A percentile compares a stretch with the other conserved stretches of the same genome.
phyloP scores from a whole-genome alignment of 2,797 vertebrate species.

The Phataginus tetradactyla region DNA sequence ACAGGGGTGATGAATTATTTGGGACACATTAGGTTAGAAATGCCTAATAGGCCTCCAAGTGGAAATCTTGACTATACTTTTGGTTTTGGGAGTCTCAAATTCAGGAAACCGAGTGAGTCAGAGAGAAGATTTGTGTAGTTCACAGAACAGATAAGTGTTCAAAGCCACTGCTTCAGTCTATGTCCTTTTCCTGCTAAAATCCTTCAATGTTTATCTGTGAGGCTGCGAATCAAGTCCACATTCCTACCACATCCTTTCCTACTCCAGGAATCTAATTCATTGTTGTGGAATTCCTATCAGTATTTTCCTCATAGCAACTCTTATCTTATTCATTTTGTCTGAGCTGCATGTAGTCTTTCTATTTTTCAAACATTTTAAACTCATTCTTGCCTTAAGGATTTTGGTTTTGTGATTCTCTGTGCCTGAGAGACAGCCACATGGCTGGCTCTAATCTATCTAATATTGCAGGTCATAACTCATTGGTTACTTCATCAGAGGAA shows the following conservation, averaged over 20 bases:
- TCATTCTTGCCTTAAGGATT: not conserved
- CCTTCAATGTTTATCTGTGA: not conserved
- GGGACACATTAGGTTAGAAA: not conserved
- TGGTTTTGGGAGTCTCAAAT: not conserved
- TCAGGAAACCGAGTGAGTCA: not conserved
- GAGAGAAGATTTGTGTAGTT: not conserved
- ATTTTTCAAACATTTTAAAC: not conserved
- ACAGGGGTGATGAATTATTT: not conserved
- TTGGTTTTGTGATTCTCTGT: not conserved
- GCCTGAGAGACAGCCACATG: not conserved
- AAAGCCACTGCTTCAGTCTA: not conserved
- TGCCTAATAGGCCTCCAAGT: not conserved
- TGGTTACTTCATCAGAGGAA: not conserved
- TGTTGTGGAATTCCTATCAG: not conserved
- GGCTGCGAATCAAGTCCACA: not conserved
- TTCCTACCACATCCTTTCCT: not conserved
- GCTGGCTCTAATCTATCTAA: not conserved
- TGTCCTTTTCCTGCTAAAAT: not conserved
- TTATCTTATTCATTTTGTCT: not conserved
- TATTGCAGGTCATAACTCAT: not conserved
- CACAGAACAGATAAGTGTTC: not conserved
- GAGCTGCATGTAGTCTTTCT: not conserved
- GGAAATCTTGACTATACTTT: not conserved
- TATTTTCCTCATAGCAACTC: not conserved
- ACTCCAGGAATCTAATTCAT: not conserved